A percentile compares a stretch with the other conserved stretches of the same genome.
Evolutionary conservation across 2,888 invertebrate species (phyloP).

Genomic region (Parnassius orleans): DNA sequence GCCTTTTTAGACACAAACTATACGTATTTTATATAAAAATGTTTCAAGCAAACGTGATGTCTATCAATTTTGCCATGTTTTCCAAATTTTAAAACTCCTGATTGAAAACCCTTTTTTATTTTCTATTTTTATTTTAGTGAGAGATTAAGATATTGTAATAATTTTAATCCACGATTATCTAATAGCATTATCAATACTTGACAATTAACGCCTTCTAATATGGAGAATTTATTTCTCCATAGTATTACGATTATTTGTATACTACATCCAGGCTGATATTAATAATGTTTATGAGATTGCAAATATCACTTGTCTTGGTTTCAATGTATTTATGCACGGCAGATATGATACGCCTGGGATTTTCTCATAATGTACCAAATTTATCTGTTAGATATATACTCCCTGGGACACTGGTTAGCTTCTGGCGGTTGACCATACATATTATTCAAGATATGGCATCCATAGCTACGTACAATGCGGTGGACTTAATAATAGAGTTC

Average conservation of each 20-base stretch:
- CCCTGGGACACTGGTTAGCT: slow-evolving; percentile 5
- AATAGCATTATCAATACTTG: not conserved
- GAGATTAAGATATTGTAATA: too few relatives aligned
- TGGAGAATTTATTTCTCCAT: not conserved
- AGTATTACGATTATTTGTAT: too few relatives aligned
- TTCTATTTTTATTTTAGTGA: too few relatives aligned
- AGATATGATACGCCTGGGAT: slow-evolving; percentile 33
- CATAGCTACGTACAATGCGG: not conserved
- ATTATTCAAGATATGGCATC: slow-evolving; percentile 10
- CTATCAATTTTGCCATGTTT: too few relatives aligned
- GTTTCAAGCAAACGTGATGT: too few relatives aligned
- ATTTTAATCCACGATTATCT: too few relatives aligned
- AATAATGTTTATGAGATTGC: not conserved
- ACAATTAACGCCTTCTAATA: not conserved
- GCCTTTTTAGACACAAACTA: too few relatives aligned
- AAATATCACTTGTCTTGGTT: not conserved
- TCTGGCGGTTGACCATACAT: slow-evolving; percentile 15
- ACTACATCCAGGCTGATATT: not conserved
- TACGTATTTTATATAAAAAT: too few relatives aligned
- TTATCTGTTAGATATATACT: slow-evolving; percentile 27
- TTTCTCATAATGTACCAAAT: slow-evolving; percentile 34
- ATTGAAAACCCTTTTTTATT: too few relatives aligned
- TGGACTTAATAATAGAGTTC: not conserved
- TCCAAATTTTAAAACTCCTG: too few relatives aligned
- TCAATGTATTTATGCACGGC: slow-evolving; percentile 2